Conservation (phyloP, 2,113 vertebrate species). For the Lipotes vexillifer region DNA sequence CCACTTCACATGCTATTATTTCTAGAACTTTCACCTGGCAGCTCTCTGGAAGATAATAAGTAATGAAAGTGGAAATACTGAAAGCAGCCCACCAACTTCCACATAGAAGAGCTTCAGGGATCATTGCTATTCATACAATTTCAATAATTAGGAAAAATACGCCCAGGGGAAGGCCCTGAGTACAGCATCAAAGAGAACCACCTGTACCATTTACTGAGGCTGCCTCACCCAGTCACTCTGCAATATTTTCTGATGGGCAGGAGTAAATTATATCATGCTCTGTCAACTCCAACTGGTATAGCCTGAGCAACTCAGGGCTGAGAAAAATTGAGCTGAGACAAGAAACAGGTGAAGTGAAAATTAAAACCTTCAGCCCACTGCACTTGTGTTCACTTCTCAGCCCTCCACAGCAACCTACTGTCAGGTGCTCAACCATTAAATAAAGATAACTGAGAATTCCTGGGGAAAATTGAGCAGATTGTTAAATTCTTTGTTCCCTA, state of each 20-base stretch:
- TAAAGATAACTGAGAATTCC: neutral
- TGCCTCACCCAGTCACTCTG: neutral
- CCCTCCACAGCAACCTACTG: neutral
- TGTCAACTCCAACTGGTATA: neutral
- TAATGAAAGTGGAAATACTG: conserved; percentile 28
- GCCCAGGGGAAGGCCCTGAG: neutral
- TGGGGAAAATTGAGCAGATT: neutral
- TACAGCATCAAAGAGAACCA: neutral
- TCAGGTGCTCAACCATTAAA: neutral
- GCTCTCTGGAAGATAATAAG: conserved; percentile 25
- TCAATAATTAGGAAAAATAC: conserved; percentile 27
- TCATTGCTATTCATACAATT: conserved; percentile 29
- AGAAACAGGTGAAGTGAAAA: conserved; percentile 16
- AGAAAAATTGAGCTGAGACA: neutral
- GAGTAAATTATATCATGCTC: neutral
- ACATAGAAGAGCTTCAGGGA: neutral
- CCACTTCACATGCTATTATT: neutral
- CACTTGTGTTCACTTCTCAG: neutral
- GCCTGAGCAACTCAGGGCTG: neutral
- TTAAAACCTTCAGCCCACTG: neutral
- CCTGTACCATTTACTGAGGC: neutral
- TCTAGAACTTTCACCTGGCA: conserved; percentile 20
- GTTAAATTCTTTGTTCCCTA: neutral
- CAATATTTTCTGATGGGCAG: neutral
- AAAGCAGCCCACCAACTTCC: conserved; percentile 20